phyloP scores from a whole-genome alignment of 2,888 invertebrate species.

The Griposia aprilina region DNA sequence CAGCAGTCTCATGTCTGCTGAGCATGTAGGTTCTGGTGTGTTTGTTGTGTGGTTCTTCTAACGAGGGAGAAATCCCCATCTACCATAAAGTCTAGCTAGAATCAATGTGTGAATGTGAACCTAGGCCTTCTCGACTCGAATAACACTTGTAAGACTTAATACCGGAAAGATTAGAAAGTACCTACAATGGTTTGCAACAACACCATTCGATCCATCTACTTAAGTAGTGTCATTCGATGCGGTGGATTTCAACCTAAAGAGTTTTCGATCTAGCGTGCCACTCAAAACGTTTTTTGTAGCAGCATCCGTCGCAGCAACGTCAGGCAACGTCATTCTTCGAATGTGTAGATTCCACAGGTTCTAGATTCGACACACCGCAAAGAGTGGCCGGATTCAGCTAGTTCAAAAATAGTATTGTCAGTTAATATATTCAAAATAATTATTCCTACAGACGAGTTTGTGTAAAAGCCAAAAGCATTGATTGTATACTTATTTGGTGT shows the following conservation, averaged over 20 bases:
- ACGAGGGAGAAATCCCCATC: neutral
- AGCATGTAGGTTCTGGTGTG: too few relatives aligned
- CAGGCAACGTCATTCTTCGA: neutral
- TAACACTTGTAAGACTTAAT: neutral
- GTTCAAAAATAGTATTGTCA: neutral
- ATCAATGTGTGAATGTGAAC: neutral
- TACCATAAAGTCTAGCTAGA: neutral
- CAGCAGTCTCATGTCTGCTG: too few relatives aligned
- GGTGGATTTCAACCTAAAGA: neutral
- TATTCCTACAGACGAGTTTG: neutral
- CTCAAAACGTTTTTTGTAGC: neutral
- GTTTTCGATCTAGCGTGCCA: neutral
- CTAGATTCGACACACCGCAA: neutral
- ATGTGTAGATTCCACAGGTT: too few relatives aligned
- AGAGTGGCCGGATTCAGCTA: neutral
- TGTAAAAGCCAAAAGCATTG: neutral
- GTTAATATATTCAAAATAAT: neutral
- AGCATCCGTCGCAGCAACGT: neutral
- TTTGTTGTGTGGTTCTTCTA: too few relatives aligned
- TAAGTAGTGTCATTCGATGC: neutral
- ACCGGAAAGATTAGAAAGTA: neutral
- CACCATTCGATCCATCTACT: neutral
- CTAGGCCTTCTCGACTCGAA: neutral
- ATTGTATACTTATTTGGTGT: neutral
- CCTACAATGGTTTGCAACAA: neutral